Evolutionary conservation across 2,797 vertebrate species (phyloP).

Genomic region (Mormyrus hasselquistii): DNA sequence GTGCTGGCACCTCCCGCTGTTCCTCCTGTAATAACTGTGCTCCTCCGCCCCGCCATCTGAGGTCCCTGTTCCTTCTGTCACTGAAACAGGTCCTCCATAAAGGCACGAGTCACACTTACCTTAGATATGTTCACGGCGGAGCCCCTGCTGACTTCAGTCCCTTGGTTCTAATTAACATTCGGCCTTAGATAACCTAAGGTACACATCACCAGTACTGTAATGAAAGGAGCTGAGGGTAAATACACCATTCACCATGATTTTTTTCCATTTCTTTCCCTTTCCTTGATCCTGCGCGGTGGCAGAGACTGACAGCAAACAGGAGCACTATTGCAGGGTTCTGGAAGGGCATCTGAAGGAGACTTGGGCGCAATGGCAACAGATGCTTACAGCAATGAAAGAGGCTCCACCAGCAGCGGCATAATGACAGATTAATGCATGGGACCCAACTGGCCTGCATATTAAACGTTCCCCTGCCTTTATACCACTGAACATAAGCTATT

Average conservation of each 20-base stretch:
- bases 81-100: neutral
- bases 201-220: neutral
- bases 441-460: neutral
- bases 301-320: neutral
- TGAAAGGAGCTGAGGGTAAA: neutral
- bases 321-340: neutral
- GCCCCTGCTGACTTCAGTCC: neutral
- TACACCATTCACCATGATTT: neutral
- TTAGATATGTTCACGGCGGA: neutral
- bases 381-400: neutral
- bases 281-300: neutral
- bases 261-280: neutral
- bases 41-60: neutral
- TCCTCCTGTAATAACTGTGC: neutral
- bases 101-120: neutral
- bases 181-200: neutral
- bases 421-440: neutral
- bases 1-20: neutral
- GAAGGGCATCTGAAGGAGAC: neutral
- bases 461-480: neutral
- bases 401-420: neutral
- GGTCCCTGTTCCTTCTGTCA: neutral
- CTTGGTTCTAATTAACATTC: neutral
- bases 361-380: neutral
- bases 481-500: neutral